Base-by-base conservation (phyloP, 2,888 invertebrate genomes). In the Drosophila incognita region DNA sequence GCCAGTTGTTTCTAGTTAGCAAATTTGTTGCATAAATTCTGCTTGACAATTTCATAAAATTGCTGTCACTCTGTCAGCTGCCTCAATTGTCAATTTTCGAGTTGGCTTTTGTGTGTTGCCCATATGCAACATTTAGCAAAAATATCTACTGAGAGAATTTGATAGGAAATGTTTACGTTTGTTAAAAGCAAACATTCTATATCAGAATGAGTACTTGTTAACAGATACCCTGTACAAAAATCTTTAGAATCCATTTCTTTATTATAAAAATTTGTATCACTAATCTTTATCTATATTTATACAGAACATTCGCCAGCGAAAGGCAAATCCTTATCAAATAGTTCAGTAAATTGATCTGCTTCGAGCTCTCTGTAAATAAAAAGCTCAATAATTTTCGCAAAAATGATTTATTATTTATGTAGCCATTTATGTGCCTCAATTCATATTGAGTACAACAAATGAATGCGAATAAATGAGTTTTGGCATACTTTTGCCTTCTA, bases 401-500 rank as follows among this genome's bases (percentile, higher is more conserved):
- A 38, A n/a, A 13, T 46, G 46, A 38, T 8, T 27, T 56, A 54
- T 81, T 64, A 76, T 69, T 78, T 72, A 72, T 76, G 38, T 24
- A 8, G 33, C 33, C 36, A 67, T 80, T 76, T 80, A 62, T 72
- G 67, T 63, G 40, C 36, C 53, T 63, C 80, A 68, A 60, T 71
- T 62, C 40, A 59, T 65, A 68, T 78, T 57, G 58, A 71, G 38
- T 52, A 48, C 33, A 40, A 40, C 27, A 64, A 63, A 60, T 13
- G 18, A 51, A 29, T 36, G 62, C 56, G 59, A 80, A 81, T 76
- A 81, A 78, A 68, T 80, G 72, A 72, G 64, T 81, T 76, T 52
- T 29, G 21, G n/a, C 53, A 56, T 29, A 35, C 33, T 62, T 74
- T 48, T 53, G 24, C 24, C 46, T 10, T 35, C 48, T 42, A 7